A percentile compares a stretch with the other conserved stretches of the same genome.
Conservation (phyloP, 1,140 invertebrate genomes). For the Galendromus occidentalis region DNA sequence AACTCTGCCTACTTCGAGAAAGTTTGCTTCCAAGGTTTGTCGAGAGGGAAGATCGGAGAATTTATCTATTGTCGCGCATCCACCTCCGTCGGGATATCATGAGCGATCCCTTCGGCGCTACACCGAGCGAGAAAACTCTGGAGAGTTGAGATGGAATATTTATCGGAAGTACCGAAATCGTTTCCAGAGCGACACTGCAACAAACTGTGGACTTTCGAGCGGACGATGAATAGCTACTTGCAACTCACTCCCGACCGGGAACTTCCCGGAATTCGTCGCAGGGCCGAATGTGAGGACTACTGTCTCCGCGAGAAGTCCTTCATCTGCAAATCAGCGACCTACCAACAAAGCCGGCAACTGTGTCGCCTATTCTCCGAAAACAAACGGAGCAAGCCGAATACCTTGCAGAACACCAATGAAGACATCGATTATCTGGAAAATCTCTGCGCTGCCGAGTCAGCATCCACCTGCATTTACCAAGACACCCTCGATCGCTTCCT, state of each 20-base stretch:
- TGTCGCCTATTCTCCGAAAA: conserved; percentile 31
- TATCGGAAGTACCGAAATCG: too few relatives aligned
- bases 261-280: conserved; percentile 25
- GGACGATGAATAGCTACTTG: conserved; percentile 31
- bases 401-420: conserved; percentile 25
- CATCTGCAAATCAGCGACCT: conserved; percentile 32
- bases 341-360: conserved; percentile 25
- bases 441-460: conserved; percentile 29
- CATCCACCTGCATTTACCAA: conserved; percentile 32
- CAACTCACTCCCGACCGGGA: conserved; percentile 26
- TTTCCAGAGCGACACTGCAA: conserved; percentile 27
- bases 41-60: too few relatives aligned
- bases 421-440: conserved; percentile 36
- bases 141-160: neutral
- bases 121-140: neutral
- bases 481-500: conserved; percentile 29
- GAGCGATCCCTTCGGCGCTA: neutral
- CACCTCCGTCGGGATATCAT: neutral
- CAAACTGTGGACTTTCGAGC: conserved; percentile 33
- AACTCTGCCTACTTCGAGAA: conserved; percentile 34
- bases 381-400: conserved; percentile 27
- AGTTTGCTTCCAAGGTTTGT: conserved; percentile 29
- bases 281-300: conserved; percentile 30
- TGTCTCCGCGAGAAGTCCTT: conserved; percentile 28
- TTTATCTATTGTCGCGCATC: neutral